Evolutionary conservation across 2,113 vertebrate genomes (phyloP), one percentile per base, ranked within the genome.

Genomic region (Cathartes aura): DNA sequence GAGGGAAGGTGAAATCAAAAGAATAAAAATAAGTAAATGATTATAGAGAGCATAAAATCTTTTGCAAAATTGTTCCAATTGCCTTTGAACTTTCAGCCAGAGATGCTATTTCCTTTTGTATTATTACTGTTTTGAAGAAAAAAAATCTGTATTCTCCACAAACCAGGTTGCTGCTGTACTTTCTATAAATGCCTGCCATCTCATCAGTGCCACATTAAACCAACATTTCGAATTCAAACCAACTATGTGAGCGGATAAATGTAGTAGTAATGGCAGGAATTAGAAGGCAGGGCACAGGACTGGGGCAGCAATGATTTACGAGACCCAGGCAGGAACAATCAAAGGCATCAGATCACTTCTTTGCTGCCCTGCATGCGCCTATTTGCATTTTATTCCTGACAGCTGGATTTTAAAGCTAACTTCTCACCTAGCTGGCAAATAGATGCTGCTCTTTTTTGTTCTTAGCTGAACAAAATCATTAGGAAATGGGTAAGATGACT

Each of bases 141-240:
- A 45, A 23, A 38, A 70, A 84, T 76, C 70, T 50, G 73, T 92
- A 58, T 95, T 92, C 90, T 68, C 76, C 90, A 36, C 74, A 88
- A 76, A 67, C 50, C 78, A 2, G 79, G 72, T 70, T 72, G 82
- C 87, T 23, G 71, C 93, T 73, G 72, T 22, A n/a, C 73, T 86
- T 91, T 55, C 59, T 40, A 55, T 87, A 78, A 94, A 87, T 12
- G 71, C 86, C 76, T 95, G 75, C 82, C 62, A n/a, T 56, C 91
- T 82, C 93, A 81, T 96, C 93, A 96, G 90, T 27, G 11, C 82
- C 93, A 60, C 90, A 87, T 94, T 95, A 97, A 97, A 89, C 93
- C 90, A 90, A 89, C 79, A 75, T 90, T 92, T 89, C 1, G 1
- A 7, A 96, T 92, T 93, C 96, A 67, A 90, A 48, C 87, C 82